Evolutionary conservation across 2,113 vertebrate species (phyloP).

Genomic region (Pteronura brasiliensis): DNA sequence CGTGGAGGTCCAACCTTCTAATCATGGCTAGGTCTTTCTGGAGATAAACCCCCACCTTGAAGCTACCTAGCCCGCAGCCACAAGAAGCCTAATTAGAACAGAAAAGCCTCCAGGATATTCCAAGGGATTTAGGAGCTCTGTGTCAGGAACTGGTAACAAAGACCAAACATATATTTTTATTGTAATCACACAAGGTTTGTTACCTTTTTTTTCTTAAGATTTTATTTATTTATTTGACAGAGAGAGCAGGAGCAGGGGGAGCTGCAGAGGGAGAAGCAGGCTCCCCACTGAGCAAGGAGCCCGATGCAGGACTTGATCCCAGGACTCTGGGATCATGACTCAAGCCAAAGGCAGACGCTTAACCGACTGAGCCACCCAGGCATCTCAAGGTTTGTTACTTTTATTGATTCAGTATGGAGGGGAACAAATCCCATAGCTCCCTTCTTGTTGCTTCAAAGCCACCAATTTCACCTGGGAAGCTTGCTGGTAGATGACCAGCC

Average conservation of each 20-base stretch:
- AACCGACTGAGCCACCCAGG: not conserved
- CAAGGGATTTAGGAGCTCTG: not conserved
- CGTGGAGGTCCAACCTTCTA: not conserved
- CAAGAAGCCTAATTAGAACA: not conserved
- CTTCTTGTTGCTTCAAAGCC: not conserved
- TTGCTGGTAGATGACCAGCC: not conserved
- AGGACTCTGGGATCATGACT: too few relatives aligned
- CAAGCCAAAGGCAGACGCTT: not conserved
- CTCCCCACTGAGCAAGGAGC: too few relatives aligned
- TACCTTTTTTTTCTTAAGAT: not conserved
- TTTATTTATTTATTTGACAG: too few relatives aligned
- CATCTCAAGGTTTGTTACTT: not conserved
- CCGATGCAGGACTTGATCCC: too few relatives aligned
- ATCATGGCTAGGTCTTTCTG: not conserved
- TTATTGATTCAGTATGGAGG: not conserved
- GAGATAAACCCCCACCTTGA: not conserved
- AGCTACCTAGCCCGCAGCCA: not conserved
- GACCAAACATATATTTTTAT: not conserved
- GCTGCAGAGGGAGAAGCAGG: too few relatives aligned
- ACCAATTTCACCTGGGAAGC: not conserved
- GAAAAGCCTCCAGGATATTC: not conserved
- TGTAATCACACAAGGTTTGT: not conserved
- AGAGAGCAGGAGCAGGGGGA: not conserved
- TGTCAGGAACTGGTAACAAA: not conserved
- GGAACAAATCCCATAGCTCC: not conserved